Base-by-base conservation (phyloP, 2,888 invertebrate genomes). In the Xanthorhoe designata region DNA sequence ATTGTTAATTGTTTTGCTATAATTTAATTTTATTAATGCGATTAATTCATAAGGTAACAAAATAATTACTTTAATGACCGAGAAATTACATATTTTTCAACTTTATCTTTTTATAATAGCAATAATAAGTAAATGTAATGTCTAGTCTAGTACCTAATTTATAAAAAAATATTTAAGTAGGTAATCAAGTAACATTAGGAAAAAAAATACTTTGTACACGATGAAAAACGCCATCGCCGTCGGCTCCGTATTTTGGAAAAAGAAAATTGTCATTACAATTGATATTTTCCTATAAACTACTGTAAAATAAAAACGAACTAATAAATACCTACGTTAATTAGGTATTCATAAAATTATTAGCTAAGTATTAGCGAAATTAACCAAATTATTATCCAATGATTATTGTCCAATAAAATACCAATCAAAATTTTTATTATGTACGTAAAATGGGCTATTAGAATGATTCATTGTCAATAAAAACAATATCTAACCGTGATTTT, bases 381-480 rank as follows among this genome's bases (percentile, higher is more conserved):
- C 58, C 47, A 70, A 66, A 67, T 66, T 66, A 68, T 35, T 35
- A 35, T 35, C 35, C 35, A 35, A 9, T 67, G 66, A 68, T 74
- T 65, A 70, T 68, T 60, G 63, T 63, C 63, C 61, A 69, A 69
- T 74, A 71, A 72, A 74, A 72, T 68, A 69, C 66, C 70, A 68
- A 71, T 68, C 32, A 71, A 56, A 73, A 71, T 68, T 74, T 70
- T 71, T 72, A 65, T 76, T 71, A 68, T 62, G 61, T 67, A 68
- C 64, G 59, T 66, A 69, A n/a, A 77, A 74, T 73, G 64, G 66
- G 69, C 73, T 72, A 71, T 76, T 72, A 72, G 70, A 76, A 75
- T 75, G 79, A 79, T 80, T 80, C 55, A 77, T 76, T 78, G 78
- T 60, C 73, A 71, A 79, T 86, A 82, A 85, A 83, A 80, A 78